Evolutionary conservation across 1,140 invertebrate genomes (phyloP), one percentile per base, ranked within the genome.

Genomic region (Hylyphantes graminicola): DNA sequence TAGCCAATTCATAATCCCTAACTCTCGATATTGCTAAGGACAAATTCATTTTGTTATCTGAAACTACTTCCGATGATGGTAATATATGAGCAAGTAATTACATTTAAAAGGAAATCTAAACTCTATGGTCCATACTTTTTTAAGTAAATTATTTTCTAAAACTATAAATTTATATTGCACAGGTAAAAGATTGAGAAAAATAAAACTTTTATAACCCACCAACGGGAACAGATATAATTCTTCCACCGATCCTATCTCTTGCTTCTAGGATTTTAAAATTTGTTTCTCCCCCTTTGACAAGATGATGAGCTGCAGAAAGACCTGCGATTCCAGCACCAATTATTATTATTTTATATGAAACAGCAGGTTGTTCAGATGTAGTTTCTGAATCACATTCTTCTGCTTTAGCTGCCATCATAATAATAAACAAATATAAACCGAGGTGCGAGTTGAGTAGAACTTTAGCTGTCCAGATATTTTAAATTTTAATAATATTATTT

Each of bases 281-380:
- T n/a, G 88, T 87, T 84, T 86, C 81, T 74, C 91, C 86, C 70
- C 92, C 85, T 35, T 95, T 95, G 6, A 80, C 61, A 81, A 97
- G 91, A 89, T 96, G 93, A 92, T 95, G 95, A n/a, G 95, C 96
- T 21, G 95, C 94, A n/a, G 95, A 94, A 79, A 97, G 89, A 50
- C 96, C 96, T 75, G 95, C 94, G 91, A 96, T 95, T 79, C 96
- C 96, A 86, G 93, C 95, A 48, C 96, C 96, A 87, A 97, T 92
- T 88, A 96, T 96, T 85, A 96, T 90, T 82, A 96, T 92, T 91
- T 95, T 85, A 73, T 61, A 74, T 10, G 19, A 67, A 80, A 19
- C 17, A n/a, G 17, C 35, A 7, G 57, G 55, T 19, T 51, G 6
- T 59, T 50, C 57, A 55, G 11, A 19, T 64, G 51, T 67, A 65